Evolutionary conservation across 2,797 vertebrate genomes (phyloP).

Genomic region (Darevskia mixta): DNA sequence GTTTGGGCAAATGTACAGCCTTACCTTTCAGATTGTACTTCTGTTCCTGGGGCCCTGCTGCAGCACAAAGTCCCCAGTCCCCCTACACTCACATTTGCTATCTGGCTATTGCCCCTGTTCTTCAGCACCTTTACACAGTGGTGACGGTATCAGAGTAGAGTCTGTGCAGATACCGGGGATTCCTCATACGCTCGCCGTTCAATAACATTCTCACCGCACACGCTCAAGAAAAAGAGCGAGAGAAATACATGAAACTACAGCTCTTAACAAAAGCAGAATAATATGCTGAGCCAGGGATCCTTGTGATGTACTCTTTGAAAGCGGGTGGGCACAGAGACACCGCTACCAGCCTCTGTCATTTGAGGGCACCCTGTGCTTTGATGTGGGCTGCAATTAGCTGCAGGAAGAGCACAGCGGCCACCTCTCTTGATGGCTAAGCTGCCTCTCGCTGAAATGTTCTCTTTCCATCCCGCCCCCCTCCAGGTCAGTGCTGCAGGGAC

Average conservation of each 20-base stretch:
- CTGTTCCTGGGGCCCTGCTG: neutral
- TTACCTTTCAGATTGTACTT: neutral
- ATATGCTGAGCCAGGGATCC: conserved; percentile 46
- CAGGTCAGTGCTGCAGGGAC: conserved; percentile 62
- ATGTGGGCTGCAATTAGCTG: conserved; percentile 67
- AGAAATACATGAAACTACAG: conserved; percentile 22
- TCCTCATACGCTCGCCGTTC: conserved; percentile 18
- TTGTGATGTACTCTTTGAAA: conserved; percentile 51
- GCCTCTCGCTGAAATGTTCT: conserved; percentile 55
- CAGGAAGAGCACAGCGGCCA: conserved; percentile 53
- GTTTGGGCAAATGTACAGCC: neutral
- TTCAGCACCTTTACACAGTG: conserved; percentile 60
- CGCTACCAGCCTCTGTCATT: conserved; percentile 72
- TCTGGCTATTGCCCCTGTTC: neutral
- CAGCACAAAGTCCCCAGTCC: neutral
- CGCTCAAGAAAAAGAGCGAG: neutral
- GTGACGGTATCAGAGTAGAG: conserved; percentile 14
- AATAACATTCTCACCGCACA: neutral
- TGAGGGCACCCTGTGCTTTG: conserved; percentile 74
- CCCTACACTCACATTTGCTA: neutral
- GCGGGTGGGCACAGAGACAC: conserved; percentile 57
- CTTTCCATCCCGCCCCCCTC: conserved; percentile 27
- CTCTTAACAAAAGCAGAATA: conserved; percentile 53
- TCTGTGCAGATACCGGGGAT: neutral
- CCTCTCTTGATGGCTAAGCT: conserved; percentile 54